Percentiles rank a stretch among this genome's conserved stretches.
phyloP scores from a whole-genome alignment of 2,888 invertebrate species.

The Sthenelais limicola region DNA sequence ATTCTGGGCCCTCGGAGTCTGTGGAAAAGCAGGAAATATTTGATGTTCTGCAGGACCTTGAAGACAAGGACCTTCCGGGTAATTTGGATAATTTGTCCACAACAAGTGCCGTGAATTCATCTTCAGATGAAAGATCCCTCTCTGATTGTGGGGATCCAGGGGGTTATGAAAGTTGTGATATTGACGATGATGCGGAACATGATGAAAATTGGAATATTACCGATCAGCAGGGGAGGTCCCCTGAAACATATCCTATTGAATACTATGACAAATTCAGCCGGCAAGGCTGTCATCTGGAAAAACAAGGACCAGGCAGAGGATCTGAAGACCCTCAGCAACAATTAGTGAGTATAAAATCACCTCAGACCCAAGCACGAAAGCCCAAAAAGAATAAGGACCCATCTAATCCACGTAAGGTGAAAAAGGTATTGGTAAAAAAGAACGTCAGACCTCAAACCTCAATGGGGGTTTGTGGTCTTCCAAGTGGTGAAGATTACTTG shows the following conservation, averaged over 20 bases:
- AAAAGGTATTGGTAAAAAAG: constrained; percentile 30
- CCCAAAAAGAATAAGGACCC: constrained; percentile 20
- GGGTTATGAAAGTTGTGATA: constrained; percentile 17
- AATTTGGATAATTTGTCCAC: constrained; percentile 26
- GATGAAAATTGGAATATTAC: constrained; percentile 31
- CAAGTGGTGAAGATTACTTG: neutral
- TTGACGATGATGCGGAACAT: constrained; percentile 2
- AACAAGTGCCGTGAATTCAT: constrained; percentile 21
- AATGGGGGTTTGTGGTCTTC: constrained; percentile 11
- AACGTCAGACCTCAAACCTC: constrained; percentile 31
- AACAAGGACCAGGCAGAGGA: too few relatives aligned
- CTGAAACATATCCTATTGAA: neutral
- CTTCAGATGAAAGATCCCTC: constrained; percentile 13
- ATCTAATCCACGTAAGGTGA: constrained; percentile 22
- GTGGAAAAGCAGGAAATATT: neutral
- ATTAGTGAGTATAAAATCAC: too few relatives aligned
- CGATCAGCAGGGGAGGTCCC: neutral
- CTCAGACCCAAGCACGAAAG: constrained; percentile 6
- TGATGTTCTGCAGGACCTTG: constrained; percentile 21
- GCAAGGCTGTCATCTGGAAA: too few relatives aligned
- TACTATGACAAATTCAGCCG: constrained; percentile 17
- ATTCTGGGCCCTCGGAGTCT: neutral
- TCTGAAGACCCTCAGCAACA: too few relatives aligned
- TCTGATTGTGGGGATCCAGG: constrained; percentile 2
- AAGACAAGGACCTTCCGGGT: constrained; percentile 8